phyloP scores from a whole-genome alignment of 2,888 invertebrate genomes.

The Platycheirus rosarum region DNA sequence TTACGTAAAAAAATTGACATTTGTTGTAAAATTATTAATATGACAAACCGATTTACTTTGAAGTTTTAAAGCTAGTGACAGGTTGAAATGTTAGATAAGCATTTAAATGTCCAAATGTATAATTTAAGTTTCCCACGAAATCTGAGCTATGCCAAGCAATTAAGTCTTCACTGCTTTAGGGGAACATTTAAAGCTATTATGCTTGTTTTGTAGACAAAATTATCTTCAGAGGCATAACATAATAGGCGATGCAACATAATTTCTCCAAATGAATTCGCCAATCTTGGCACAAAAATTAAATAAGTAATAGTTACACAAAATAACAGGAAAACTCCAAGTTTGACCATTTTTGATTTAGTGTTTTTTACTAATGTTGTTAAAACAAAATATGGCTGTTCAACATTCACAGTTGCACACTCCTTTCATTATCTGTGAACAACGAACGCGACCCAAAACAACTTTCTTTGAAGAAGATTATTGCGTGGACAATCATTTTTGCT shows the following conservation, averaged over 20 bases:
- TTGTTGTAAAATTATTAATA: too few species aligned
- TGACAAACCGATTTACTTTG: too few species aligned
- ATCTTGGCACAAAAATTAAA: background rate
- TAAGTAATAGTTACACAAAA: background rate
- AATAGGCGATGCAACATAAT: constrained; percentile 18
- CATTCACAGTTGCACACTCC: constrained; percentile 35
- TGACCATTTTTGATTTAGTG: constrained; percentile 44
- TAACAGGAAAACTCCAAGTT: constrained; percentile 10
- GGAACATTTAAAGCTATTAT: background rate
- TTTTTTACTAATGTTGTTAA: constrained; percentile 30
- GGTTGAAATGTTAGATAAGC: too few species aligned
- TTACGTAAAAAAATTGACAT: too few species aligned
- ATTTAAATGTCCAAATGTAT: too few species aligned
- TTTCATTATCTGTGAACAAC: background rate
- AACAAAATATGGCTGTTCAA: constrained; percentile 38
- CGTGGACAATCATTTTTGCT: constrained; percentile 51
- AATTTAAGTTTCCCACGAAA: constrained; percentile 6
- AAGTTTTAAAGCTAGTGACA: too few species aligned
- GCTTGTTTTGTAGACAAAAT: background rate
- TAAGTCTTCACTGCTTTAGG: constrained; percentile 5
- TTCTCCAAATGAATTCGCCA: background rate
- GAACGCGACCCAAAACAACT: constrained; percentile 53
- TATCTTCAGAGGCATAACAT: background rate
- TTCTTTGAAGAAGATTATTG: constrained; percentile 52
- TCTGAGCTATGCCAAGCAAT: background rate